Evolutionary conservation across 2,888 invertebrate species (phyloP).

Genomic region (Caenorhabditis becei): DNA sequence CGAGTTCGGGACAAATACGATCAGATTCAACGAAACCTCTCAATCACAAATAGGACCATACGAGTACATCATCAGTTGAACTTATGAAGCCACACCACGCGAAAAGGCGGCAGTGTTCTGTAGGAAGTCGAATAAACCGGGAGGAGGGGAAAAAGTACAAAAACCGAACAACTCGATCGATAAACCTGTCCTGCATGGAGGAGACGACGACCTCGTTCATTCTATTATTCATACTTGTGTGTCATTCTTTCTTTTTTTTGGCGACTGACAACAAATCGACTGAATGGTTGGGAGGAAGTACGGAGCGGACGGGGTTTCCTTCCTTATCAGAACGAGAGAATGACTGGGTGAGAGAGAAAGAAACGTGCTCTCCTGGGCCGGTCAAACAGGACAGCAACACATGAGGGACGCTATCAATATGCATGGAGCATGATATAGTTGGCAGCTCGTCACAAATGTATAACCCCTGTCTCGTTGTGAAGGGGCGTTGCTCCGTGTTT

Average conservation of each 20-base stretch:
- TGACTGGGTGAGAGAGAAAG: not conserved
- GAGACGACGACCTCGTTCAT: conserved; percentile 11
- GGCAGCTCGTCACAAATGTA: conserved; percentile 40
- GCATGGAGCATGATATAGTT: conserved; percentile 48
- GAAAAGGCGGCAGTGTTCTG: not conserved
- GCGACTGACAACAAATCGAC: conserved; percentile 23
- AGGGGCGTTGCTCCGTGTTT: conserved; percentile 20
- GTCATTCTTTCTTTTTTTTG: conserved; percentile 25
- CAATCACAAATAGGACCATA: not conserved
- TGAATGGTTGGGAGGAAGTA: conserved; percentile 23
- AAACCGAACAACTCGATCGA: conserved; percentile 17
- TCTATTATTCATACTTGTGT: conserved; percentile 35
- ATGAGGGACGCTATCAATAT: conserved; percentile 42
- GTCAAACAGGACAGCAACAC: conserved; percentile 12
- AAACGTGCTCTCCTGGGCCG: conserved; percentile 16
- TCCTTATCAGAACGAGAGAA: conserved; percentile 42
- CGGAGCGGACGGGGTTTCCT: conserved; percentile 25
- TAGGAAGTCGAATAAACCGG: not conserved
- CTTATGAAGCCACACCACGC: conserved; percentile 6
- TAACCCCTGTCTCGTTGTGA: conserved; percentile 8
- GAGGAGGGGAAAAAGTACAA: conserved; percentile 3
- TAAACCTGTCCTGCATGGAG: conserved; percentile 6
- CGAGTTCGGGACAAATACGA: conserved; percentile 4
- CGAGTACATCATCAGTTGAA: not conserved
- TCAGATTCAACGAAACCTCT: conserved; percentile 6